Base-by-base conservation (phyloP, 1,140 invertebrate species). In the Micrasema longulum region DNA sequence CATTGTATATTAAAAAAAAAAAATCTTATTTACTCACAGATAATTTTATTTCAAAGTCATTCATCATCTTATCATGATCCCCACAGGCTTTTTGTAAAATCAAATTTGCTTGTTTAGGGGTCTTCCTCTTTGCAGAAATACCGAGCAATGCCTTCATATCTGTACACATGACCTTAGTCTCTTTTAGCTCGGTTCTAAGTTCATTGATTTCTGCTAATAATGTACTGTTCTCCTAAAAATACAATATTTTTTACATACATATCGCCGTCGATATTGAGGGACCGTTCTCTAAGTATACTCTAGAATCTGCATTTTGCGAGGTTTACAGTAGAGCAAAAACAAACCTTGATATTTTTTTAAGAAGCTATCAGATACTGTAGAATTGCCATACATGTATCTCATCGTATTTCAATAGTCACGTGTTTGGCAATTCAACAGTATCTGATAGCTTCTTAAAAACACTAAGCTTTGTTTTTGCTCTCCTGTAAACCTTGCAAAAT, bases 131-230 rank as follows among this genome's bases (percentile, higher is more conserved):
- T 5, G 80, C 80, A 11, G 84, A 86, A 1, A 90, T 77, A 2
- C 92, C 92, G 11, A 94, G 79, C 1, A 92, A 83, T 3, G 87
- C 88, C 78, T 93, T 91, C 83, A 94, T 87, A 79, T 92, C 89
- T 57, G 86, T 83, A 74, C 90, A 90, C 20, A 88, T 82, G 20
- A 85, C 87, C 4, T 88, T 85, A 18, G 89, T 86, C 0, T 86
- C 80, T 78, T 91, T 91, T 52, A 94, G 78, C 77, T 93, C 90
- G 16, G 86, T 85, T 31, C 91, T 86, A 20, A 94, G 77, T 66
- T 87, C 87, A 78, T 93, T 94, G 20, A 94, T 89, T 80, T 95
- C 94, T 2, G 87, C 83, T 7, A 96, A 84, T 9, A 96, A 84
- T 1, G 86, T 83, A 16, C 91, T 88, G 80, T 95, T 96, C 77